Base-by-base conservation (phyloP, 2,888 invertebrate genomes). In the Polyploca ridens region DNA sequence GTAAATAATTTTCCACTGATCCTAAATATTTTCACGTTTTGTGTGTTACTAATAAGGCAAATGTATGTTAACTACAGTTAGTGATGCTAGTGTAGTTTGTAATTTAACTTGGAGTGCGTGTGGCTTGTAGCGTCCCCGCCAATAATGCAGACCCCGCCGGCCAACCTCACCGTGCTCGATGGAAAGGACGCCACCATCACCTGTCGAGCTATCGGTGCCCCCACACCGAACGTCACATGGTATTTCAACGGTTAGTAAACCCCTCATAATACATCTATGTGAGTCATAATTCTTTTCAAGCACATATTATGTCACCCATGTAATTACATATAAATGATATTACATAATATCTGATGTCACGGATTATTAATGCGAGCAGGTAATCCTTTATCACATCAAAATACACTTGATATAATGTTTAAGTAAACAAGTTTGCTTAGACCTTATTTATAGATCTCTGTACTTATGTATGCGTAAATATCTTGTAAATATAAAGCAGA, bases 221-320 rank as follows among this genome's bases (percentile, higher is more conserved):
- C 99, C 33, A 95, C 96, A 74, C 99, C 99, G 11, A 98, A 97
- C 84, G 96, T 97, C 67, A 97, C 98, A 59, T 99, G 99, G 99
- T 96, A 96, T 82, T 97, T 97, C 85, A 97, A 98, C 91, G 98
- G 98, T 98, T 95, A 95, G 95, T 85, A 75, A 71, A 58, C 64
- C 13, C 59, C 5, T 16, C 16, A 16, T 8, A 4, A 49, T 6
- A 54, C 16, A 54, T 3, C 16, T 19, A 10, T 10, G 19, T 14
- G 19, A 54, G 0, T 14, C 0, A 44, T 4, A 44, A 6, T 44
- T 44, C 44, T 38, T 11, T 35, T 6, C 7, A 6, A 35, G 35
- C 35, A 35, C 35, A 35, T 35, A 35, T 35, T 38, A 38, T 8
- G 8, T 38, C 27, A 11, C 38, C 38, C 8, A 38, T 38, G 10